Base-by-base conservation (phyloP, 2,113 vertebrate species). In the Nyctereutes procyonoides region DNA sequence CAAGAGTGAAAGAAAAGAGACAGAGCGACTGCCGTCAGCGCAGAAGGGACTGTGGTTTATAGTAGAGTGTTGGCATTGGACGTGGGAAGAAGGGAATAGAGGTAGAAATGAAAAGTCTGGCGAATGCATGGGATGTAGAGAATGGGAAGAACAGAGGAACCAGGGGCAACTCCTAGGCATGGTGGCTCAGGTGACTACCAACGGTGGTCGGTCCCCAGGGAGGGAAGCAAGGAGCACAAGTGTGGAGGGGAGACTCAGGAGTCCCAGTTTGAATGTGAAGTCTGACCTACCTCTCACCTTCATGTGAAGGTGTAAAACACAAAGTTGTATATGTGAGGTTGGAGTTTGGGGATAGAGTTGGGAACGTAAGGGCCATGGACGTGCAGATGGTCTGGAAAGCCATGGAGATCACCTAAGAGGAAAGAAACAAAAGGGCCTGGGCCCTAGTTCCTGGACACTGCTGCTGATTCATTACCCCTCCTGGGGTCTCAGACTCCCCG, bases 331-430 rank as follows among this genome's bases (percentile, higher is more conserved):
- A 43, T n/a, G 20, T 17, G n/a, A 79, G 69, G 5, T 16, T 67
- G 55, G 48, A 62, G 15, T 19, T 90, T 26, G 65, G 5, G 8
- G 53, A 15, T 55, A 35, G 26, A 96, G 22, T 56, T 13, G 83
- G n/a, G 80, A 69, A 92, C 7, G 1, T 10, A n/a, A 48, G 56
- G 2, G 0, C 35, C n/a, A 55, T 20, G 5, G 0, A 35, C 24
- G 16, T 2, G 1, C 11, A 35, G 30, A 32, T 32, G 35, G 32
- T 20, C 17, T 11, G 2, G 20, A 84, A 51, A 80, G 20, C 35
- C 53, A 35, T 9, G 20, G 35, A 90, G 28, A 55, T 30, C 16
- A 51, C 32, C 63, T 26, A 69, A 56, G 20, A 14, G 14, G 30
- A 51, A 38, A 76, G 35, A 80, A 51, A 79, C 30, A 19, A 35